These are phyloP conservation scores for Drosophila quinaria DNA, from an alignment of 2,888 invertebrate genomes.

Conservation along the genomic window DNA sequence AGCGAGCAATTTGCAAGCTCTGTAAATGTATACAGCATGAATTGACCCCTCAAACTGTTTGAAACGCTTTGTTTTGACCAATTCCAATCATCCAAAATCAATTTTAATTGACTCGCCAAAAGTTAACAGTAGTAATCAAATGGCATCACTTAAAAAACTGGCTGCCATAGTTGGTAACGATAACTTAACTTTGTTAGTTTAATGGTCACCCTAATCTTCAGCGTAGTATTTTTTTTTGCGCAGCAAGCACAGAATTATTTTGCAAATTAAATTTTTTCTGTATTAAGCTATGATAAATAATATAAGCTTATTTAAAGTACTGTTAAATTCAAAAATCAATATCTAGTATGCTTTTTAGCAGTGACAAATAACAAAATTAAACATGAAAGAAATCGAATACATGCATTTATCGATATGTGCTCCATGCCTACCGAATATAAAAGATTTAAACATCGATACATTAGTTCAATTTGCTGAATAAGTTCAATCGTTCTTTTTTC, in stretches of 20 bases:
- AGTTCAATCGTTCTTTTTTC: too few species aligned
- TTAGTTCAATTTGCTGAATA: too few species aligned
- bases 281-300: not conserved
- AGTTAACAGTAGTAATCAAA: not conserved
- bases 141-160: not conserved
- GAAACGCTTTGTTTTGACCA: not conserved
- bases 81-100: not conserved
- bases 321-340: not conserved
- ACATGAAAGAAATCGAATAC: conserved; percentile 26
- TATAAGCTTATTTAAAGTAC: not conserved
- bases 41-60: not conserved
- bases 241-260: not conserved
- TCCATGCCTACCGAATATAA: conserved; percentile 30
- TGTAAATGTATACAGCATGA: not conserved
- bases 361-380: not conserved
- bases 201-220: conserved; percentile 1
- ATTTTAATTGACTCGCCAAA: not conserved
- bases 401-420: conserved; percentile 28
- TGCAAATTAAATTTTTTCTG: too few species aligned
- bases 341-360: not conserved
- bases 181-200: not conserved
- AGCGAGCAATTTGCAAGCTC: too few species aligned
- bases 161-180: too few species aligned
- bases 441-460: too few species aligned
- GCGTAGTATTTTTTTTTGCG: not conserved